Percentiles rank a stretch among this genome's conserved stretches.
Conservation (phyloP, 1,140 invertebrate genomes). For the Achatina immaculata region DNA sequence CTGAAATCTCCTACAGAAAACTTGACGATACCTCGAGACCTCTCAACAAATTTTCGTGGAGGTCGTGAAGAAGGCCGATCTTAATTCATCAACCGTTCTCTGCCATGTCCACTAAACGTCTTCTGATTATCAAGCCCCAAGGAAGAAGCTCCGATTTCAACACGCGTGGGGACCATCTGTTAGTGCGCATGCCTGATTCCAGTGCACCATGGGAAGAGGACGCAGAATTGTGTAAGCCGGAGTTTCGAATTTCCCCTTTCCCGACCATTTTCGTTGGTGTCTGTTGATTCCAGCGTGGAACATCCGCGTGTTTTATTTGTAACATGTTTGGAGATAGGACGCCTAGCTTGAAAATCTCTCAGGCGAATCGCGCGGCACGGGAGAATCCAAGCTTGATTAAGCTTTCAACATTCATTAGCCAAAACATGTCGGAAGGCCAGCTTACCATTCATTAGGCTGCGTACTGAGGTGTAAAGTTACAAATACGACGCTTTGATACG, state of each 20-base stretch:
- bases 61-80: not conserved
- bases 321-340: constrained; percentile 9
- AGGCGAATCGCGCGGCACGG: not conserved
- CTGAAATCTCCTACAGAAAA: no score
- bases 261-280: not conserved
- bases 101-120: constrained; percentile 5
- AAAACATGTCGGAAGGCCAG: not conserved
- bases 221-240: not conserved
- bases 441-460: not conserved
- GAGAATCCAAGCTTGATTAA: not conserved
- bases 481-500: not conserved
- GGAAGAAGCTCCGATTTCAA: not conserved
- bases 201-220: not conserved
- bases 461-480: not conserved
- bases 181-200: not conserved
- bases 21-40: no score
- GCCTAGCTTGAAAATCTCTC: not conserved
- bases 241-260: constrained; percentile 1
- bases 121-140: not conserved
- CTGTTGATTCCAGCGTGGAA: not conserved
- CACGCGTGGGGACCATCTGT: constrained; percentile 2
- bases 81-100: not conserved
- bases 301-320: not conserved
- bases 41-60: no score
- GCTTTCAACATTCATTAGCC: not conserved